phyloP scores from a whole-genome alignment of 2,888 invertebrate genomes.

The Caprella mutica region DNA sequence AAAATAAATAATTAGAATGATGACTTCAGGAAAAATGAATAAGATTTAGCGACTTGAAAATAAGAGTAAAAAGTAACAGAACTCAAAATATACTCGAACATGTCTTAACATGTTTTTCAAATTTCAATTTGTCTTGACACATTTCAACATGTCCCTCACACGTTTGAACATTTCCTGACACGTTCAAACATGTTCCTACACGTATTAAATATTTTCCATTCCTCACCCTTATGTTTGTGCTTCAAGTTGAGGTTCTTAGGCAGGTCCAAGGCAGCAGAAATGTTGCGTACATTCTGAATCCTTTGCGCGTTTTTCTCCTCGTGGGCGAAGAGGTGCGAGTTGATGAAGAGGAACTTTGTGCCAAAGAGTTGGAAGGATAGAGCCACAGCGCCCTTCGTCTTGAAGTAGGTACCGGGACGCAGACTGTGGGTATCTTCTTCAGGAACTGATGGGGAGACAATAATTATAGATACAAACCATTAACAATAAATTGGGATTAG shows the following conservation, averaged over 20 bases:
- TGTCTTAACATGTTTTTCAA: too few relatives aligned
- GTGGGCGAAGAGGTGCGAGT: slow-evolving; percentile 87
- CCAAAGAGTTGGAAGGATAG: slow-evolving; percentile 82
- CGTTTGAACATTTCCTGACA: too few relatives aligned
- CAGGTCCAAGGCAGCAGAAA: slow-evolving; percentile 66
- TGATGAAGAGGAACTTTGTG: slow-evolving; percentile 86
- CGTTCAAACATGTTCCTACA: too few relatives aligned
- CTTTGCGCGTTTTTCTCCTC: slow-evolving; percentile 74
- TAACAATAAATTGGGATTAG: background rate
- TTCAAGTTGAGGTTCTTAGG: slow-evolving; percentile 67
- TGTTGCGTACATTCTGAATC: slow-evolving; percentile 71
- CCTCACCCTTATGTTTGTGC: slow-evolving; percentile 47
- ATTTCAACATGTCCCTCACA: too few relatives aligned
- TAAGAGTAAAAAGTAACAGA: too few relatives aligned
- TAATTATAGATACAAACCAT: slow-evolving; percentile 7
- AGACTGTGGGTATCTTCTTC: slow-evolving; percentile 80
- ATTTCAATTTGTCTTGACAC: too few relatives aligned
- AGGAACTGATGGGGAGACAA: slow-evolving; percentile 47
- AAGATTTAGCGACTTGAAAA: too few relatives aligned
- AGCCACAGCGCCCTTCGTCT: slow-evolving; percentile 83
- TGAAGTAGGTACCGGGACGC: slow-evolving; percentile 72
- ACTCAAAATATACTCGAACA: too few relatives aligned
- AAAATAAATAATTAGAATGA: background rate
- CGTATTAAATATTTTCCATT: too few relatives aligned
- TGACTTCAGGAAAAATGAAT: too few relatives aligned